These are phyloP conservation scores for Andrena cerasifolii DNA, from an alignment of 1,140 invertebrate species.

Conservation along the genomic window DNA sequence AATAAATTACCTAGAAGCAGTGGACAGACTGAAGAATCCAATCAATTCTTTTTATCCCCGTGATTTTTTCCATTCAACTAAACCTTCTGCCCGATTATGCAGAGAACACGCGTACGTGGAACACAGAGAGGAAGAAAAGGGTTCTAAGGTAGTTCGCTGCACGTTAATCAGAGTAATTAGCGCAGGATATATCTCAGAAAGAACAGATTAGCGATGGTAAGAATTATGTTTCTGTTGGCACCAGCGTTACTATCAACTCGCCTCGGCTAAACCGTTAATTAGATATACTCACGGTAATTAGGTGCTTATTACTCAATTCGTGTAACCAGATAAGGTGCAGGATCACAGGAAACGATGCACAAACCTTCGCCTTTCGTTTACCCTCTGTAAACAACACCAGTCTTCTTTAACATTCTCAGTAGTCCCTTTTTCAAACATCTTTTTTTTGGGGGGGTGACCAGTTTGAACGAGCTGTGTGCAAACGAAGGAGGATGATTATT, in stretches of 20 bases:
- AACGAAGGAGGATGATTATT: not conserved
- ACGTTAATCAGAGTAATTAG: too few species aligned
- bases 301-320: not conserved
- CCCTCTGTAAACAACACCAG: not conserved
- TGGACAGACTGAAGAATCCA: not conserved
- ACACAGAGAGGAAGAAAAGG: slow-evolving; percentile 3
- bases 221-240: too few species aligned
- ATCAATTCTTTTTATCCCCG: not conserved
- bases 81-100: not conserved
- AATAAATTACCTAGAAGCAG: slow-evolving; percentile 13
- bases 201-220: too few species aligned
- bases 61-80: not conserved
- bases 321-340: not conserved
- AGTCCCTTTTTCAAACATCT: not conserved
- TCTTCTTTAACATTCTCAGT: not conserved
- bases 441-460: not conserved
- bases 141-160: not conserved
- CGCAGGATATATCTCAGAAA: too few species aligned
- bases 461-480: not conserved
- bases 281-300: not conserved
- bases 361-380: not conserved
- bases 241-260: not conserved
- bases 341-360: not conserved
- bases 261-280: not conserved
- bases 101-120: not conserved